Base-by-base conservation (phyloP, 2,888 invertebrate genomes). In the Syrphus vitripennis region DNA sequence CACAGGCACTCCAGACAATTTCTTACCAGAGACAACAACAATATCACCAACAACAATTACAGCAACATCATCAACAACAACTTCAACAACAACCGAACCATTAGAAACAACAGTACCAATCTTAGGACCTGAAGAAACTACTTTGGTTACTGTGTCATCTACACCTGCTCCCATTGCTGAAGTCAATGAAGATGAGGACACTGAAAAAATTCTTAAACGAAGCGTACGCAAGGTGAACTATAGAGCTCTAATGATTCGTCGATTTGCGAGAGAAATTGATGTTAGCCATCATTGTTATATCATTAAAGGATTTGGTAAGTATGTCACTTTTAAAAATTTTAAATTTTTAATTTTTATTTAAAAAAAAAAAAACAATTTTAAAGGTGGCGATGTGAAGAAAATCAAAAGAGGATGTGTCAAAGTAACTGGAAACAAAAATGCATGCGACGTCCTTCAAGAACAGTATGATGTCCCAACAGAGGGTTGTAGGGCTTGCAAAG, bases 331-430 rank as follows among this genome's bases (percentile, higher is more conserved):
- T 16, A 57, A 57, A 34, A 57, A 16, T 6, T 14, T 50, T 24
- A 4, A 12, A 6, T 5, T 3, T 14, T 5, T 21, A 2, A 7
- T 31, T 4, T 31, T 14, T 6, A n/a, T n/a, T n/a, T n/a, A n/a
- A n/a, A n/a, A n/a, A n/a, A n/a, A n/a, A n/a, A n/a, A n/a, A 12
- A 19, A 19, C 14, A 19, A 40, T 26, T 19, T 0, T 10, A 26
- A n/a, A 81, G 80, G 53, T 10, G 53, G 31, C 0, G 57, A 42
- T 1, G 7, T 5, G 24, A 50, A 12, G 4, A 69, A 53, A 21
- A 61, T 40, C 3, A 40, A 53, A 53, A 81, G 55, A 14, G 80
- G 69, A 19, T 81, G 80, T 21, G 37, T 81, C 0, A 5, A 40
- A 42, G 61, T 63, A 1, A 16, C 14, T 4, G 69, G 19, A 4